Conservation (phyloP, 2,797 vertebrate genomes). For the Setipinna tenuifilis region DNA sequence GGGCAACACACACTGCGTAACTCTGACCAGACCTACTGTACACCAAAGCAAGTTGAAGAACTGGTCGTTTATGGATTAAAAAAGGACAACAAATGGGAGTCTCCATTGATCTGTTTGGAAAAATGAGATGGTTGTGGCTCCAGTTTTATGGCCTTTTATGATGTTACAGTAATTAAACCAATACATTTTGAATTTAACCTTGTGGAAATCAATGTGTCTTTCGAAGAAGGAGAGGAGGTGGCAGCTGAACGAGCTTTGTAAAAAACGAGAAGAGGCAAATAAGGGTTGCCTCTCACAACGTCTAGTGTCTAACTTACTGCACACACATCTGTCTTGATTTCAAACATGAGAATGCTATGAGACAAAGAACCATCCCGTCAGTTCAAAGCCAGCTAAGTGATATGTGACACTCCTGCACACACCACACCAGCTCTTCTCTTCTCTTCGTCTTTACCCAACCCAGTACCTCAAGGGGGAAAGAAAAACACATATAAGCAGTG, state of each 20-base stretch:
- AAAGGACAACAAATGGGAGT: background rate
- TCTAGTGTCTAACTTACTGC: background rate
- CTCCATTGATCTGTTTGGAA: background rate
- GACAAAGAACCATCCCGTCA: constrained; percentile 55
- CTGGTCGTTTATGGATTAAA: background rate
- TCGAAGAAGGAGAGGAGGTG: background rate
- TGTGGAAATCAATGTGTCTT: background rate
- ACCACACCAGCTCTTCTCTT: constrained; percentile 53
- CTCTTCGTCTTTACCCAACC: constrained; percentile 65
- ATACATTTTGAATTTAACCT: background rate
- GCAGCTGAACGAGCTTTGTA: background rate
- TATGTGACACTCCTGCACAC: constrained; percentile 49
- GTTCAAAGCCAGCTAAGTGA: constrained; percentile 66
- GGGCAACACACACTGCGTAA: background rate
- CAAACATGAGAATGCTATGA: background rate
- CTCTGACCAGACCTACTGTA: background rate
- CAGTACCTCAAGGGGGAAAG: constrained; percentile 37
- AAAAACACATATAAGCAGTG: constrained; percentile 40
- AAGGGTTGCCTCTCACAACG: background rate
- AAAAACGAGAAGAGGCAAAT: background rate
- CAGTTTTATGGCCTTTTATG: background rate
- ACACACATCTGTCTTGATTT: background rate
- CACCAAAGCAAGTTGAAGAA: background rate
- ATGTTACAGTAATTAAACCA: background rate
- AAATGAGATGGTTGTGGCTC: background rate